phyloP scores from a whole-genome alignment of 2,888 invertebrate species.

The Melipona beecheii region DNA sequence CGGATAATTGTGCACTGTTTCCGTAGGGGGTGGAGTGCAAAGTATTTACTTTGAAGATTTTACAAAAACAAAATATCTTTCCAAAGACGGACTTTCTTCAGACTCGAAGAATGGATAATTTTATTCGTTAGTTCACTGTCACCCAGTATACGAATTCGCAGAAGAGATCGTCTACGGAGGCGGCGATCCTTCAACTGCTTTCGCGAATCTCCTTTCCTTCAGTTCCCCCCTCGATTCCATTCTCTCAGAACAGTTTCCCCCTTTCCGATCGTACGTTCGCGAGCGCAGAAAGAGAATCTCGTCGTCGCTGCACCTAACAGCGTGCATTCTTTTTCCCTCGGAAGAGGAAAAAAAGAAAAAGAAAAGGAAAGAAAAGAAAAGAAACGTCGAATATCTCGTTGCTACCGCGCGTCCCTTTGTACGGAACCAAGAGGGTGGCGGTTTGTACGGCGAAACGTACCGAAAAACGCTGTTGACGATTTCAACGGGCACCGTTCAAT shows the following conservation, averaged over 20 bases:
- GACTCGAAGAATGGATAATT: background rate
- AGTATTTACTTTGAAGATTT: background rate
- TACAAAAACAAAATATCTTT: background rate
- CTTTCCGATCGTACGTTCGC: constrained; percentile 1
- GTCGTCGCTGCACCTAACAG: constrained; percentile 5
- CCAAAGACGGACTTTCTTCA: background rate
- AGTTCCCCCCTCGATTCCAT: constrained; percentile 5
- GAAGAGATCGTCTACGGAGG: constrained; percentile 2
- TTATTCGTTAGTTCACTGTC: background rate
- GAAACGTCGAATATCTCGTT: constrained; percentile 11
- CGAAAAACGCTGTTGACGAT: constrained; percentile 30
- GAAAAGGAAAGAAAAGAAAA: background rate
- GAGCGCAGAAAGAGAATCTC: constrained; percentile 10
- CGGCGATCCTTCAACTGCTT: constrained; percentile 11
- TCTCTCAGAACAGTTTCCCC: constrained; percentile 24
- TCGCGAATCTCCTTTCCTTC: constrained; percentile 45
- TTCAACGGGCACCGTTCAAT: constrained; percentile 20
- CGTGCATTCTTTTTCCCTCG: constrained; percentile 1
- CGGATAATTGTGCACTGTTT: background rate
- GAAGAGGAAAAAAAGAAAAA: background rate
- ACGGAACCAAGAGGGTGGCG: background rate
- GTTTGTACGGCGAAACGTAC: background rate
- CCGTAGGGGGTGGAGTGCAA: background rate
- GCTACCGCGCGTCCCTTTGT: background rate
- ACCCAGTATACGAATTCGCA: background rate